A percentile compares a stretch with the other conserved stretches of the same genome.
These are phyloP conservation scores for Tenebrosternarchus preto DNA, from an alignment of 2,113 vertebrate species.

Conservation along the genomic window DNA sequence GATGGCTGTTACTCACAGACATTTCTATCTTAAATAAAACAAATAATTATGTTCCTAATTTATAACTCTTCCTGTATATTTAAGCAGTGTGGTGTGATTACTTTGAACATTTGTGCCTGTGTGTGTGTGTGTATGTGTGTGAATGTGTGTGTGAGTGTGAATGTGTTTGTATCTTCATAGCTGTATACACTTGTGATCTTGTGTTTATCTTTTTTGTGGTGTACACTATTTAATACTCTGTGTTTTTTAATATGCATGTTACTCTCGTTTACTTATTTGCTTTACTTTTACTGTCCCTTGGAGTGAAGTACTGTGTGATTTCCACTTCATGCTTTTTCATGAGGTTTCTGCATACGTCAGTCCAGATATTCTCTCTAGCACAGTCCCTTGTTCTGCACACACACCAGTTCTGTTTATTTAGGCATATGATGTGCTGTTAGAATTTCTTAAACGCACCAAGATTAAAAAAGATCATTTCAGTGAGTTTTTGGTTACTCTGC, in stretches of 20 bases:
- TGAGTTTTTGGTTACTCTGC: not conserved
- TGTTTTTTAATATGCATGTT: not conserved
- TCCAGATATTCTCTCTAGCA: not conserved
- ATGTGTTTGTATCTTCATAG: not conserved
- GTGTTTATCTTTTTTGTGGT: not conserved
- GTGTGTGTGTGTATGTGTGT: not conserved
- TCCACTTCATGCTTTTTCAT: not conserved
- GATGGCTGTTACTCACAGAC: not conserved
- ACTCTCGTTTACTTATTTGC: not conserved
- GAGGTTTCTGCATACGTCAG: not conserved
- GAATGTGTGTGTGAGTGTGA: not conserved
- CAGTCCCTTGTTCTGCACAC: not conserved
- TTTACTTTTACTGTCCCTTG: too few relatives aligned
- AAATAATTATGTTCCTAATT: not conserved
- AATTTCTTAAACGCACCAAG: not conserved
- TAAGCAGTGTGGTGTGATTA: not conserved
- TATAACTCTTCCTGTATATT: not conserved
- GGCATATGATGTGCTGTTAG: not conserved
- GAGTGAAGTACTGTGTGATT: not conserved
- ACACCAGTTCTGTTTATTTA: not conserved
- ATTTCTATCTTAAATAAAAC: not conserved
- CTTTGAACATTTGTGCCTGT: not conserved
- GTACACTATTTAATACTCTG: not conserved
- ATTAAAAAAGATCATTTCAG: slow-evolving; percentile 5
- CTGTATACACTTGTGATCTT: not conserved